Evolutionary conservation across 2,797 vertebrate species (phyloP).

Genomic region (Coranthus polyacanthus): DNA sequence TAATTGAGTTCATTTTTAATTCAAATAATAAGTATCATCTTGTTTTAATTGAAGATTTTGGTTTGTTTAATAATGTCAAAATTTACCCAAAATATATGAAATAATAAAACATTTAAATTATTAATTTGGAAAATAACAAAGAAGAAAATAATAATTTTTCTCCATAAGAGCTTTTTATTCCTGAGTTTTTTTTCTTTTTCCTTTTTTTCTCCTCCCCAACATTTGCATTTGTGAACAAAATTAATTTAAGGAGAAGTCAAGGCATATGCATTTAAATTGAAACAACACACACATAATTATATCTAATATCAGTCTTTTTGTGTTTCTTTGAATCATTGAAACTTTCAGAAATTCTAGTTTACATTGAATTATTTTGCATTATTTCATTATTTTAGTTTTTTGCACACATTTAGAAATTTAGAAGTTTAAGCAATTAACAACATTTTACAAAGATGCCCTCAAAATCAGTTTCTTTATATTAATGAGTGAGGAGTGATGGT

Average conservation of each 20-base stretch:
- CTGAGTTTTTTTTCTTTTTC: no score
- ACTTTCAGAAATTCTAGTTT: neutral
- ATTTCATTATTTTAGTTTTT: neutral
- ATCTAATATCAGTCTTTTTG: neutral
- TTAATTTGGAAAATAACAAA: neutral
- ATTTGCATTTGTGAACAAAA: no score
- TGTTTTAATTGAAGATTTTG: neutral
- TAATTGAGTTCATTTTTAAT: slow-evolving; percentile 13
- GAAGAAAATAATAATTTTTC: no score
- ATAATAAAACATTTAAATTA: neutral
- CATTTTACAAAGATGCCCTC: neutral
- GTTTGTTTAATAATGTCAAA: neutral
- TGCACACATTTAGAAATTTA: neutral
- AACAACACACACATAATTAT: neutral
- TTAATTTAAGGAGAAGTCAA: no score
- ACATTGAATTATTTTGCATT: neutral
- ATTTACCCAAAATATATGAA: neutral
- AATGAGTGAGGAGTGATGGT: slow-evolving; percentile 7
- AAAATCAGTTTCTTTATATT: neutral
- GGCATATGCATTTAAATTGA: neutral
- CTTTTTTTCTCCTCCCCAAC: no score
- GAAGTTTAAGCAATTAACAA: neutral
- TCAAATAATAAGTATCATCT: slow-evolving; percentile 5
- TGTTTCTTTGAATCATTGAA: neutral
- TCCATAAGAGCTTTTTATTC: no score